Conservation (phyloP, 2,113 vertebrate genomes). For the Equus przewalskii region DNA sequence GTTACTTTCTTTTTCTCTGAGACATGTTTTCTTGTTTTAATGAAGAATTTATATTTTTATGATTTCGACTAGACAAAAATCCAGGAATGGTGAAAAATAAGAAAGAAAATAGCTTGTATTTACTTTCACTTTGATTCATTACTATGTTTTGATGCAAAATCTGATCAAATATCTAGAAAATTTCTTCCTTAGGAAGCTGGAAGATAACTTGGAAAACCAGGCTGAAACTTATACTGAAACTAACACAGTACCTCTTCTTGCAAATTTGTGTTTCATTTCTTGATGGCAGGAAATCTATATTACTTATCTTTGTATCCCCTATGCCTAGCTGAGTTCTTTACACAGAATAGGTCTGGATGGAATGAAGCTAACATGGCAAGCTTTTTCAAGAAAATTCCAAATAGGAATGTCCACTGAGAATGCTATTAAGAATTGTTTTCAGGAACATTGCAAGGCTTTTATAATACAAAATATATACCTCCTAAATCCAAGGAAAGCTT, state of each 20-base stretch:
- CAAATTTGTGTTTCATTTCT: neutral
- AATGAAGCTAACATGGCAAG: neutral
- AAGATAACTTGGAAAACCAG: neutral
- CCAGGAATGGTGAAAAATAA: neutral
- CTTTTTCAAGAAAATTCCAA: conserved; percentile 23
- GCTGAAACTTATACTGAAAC: neutral
- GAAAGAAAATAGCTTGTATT: neutral
- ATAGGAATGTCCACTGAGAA: neutral
- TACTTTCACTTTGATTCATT: neutral
- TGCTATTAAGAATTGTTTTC: neutral
- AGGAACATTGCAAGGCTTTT: neutral
- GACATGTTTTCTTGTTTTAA: neutral
- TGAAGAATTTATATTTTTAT: neutral
- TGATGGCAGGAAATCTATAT: neutral
- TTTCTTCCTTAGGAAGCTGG: neutral
- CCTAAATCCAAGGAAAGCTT: neutral
- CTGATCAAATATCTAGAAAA: neutral
- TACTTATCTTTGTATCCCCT: neutral
- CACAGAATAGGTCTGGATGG: neutral
- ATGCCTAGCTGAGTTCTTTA: neutral
- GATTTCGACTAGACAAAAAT: neutral
- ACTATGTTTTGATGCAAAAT: neutral
- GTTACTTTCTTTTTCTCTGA: neutral
- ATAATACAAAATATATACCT: neutral
- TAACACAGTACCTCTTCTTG: neutral